Evolutionary conservation across 2,113 vertebrate genomes (phyloP), one percentile per base, ranked within the genome.

Genomic region (Epinephelus moara): DNA sequence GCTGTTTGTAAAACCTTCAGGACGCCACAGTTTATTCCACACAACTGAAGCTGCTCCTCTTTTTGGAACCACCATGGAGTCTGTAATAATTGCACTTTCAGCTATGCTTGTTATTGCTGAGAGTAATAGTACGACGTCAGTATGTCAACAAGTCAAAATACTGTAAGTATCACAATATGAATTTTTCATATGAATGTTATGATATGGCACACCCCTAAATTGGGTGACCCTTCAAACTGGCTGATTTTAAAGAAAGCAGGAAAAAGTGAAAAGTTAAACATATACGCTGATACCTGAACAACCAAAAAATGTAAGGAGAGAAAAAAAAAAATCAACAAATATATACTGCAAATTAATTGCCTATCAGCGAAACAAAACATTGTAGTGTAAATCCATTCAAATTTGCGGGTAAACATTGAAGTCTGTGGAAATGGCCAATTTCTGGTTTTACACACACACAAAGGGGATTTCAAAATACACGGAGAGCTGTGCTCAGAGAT

Each of bases 401-500:
- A 9, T n/a, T 56, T 6, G 4, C 23, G 30, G 66, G 33, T 40
- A 67, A 23, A 56, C 30, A 21, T 1, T 68, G 33, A 66, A 14
- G 45, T 70, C 30, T 64, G 61, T 21, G 67, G 50, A 75, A 73
- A 30, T 17, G 42, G 10, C 18, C 14, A 47, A 50, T n/a, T 45
- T 69, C 50, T 75, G 45, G 17, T 25, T 79, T 23, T 45, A 55
- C 4, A 77, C 68, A 71, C 61, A 72, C 63, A 63, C 53, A 18
- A 60, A 66, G 27, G 3, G 27, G 45, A 70, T n/a, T 76, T 81
- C 63, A 72, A 30, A 70, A 73, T 71, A 59, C 40, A 59, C 45
- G 18, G 8, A 25, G 17, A 75, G 67, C 67, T 42, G 49, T 59
- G 56, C 15, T 21, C 75, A n/a, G 9, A 83, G 60, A 90, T 68